These are phyloP conservation scores for Nothoprocta pentlandii DNA, from an alignment of 2,113 vertebrate species.

Conservation along the genomic window DNA sequence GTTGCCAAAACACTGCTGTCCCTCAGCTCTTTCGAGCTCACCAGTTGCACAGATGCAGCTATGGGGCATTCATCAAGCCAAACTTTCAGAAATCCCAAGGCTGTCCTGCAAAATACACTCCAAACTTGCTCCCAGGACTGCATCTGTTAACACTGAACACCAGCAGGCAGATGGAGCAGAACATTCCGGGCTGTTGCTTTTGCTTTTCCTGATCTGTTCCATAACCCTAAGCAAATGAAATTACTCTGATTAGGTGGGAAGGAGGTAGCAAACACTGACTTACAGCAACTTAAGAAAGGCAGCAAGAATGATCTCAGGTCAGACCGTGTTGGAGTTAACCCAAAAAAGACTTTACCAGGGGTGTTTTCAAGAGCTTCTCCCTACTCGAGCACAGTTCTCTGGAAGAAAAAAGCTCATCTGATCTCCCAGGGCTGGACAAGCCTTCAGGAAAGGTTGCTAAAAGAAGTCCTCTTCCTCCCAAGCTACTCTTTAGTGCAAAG, in stretches of 20 bases:
- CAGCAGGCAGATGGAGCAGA: background rate
- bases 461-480: background rate
- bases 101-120: background rate
- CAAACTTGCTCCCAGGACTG: background rate
- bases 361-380: background rate
- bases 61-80: background rate
- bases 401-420: background rate
- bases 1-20: background rate
- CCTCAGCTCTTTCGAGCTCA: background rate
- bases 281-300: background rate
- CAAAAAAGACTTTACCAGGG: background rate
- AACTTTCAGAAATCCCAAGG: background rate
- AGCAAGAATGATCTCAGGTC: background rate
- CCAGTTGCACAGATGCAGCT: background rate
- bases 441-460: background rate
- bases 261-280: background rate
- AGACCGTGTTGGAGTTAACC: background rate
- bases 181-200: background rate
- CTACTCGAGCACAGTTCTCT: background rate
- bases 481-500: background rate
- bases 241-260: background rate
- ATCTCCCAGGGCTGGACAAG: background rate
- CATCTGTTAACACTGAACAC: background rate
- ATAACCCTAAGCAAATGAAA: accelerated
- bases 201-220: background rate